Evolutionary conservation across 1,140 invertebrate genomes (phyloP), one percentile per base, ranked within the genome.

Genomic region (Drosophila chauvacae): DNA sequence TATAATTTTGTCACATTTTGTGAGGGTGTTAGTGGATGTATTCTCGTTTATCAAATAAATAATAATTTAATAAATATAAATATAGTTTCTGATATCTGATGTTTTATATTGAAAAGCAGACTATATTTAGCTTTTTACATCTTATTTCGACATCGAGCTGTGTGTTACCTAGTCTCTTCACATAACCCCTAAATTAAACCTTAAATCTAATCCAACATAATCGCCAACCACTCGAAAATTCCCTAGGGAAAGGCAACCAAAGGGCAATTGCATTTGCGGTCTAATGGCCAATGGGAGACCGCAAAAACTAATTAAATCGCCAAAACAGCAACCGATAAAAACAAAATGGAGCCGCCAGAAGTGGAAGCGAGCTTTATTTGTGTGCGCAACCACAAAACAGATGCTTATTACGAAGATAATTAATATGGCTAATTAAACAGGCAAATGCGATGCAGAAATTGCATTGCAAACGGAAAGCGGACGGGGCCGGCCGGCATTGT

Each of bases 381-480:
- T 57, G 51, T 53, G 47, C 63, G 72, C 62, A 62, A 80, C 80
- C 80, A 47, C 80, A 88, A 71, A 87, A 65, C 79, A 77, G 72
- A 80, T 83, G 77, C 84, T 65, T 53, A 76, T 85, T 69, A 75
- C 68, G 45, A 56, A 75, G 53, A 73, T 81, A 88, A 87, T 88
- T 88, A 80, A 87, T 87, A 88, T 69, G 56, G 78, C 80, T 83
- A 87, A 87, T 87, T 88, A 87, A 88, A 80, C 70, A 51, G 53
- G 53, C 65, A 45, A 80, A 80, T 74, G 65, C 26, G 61, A 55
- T 68, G 63, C 75, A 55, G 64, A 80, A 80, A 84, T 61, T 84
- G 77, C 69, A 84, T 61, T 77, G 61, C 53, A 56, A 48, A 26
- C 13, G 26, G 20, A 50, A n/a, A 16, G 41, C 20, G 37, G 20